Evolutionary conservation across 2,113 vertebrate genomes (phyloP).

Genomic region (Gymnobelideus leadbeateri): DNA sequence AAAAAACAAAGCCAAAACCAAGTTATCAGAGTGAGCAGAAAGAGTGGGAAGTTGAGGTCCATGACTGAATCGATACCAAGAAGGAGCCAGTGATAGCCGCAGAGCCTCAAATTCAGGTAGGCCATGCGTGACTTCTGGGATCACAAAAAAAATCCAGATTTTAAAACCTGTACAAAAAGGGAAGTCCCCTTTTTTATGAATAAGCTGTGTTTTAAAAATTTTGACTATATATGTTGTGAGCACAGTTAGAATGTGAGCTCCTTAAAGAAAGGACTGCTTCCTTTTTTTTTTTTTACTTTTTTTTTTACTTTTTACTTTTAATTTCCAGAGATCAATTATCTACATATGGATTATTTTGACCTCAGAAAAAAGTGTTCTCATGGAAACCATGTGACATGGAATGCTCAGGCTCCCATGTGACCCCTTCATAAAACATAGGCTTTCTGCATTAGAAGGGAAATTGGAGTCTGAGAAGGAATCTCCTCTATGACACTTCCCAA

Average conservation of each 20-base stretch:
- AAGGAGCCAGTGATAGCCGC: neutral
- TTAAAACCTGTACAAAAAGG: neutral
- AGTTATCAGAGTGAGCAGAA: neutral
- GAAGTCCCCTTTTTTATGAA: neutral
- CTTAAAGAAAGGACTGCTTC: neutral
- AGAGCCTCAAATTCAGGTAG: neutral
- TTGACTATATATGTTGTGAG: neutral
- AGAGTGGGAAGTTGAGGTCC: neutral
- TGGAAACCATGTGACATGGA: neutral
- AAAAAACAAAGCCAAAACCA: neutral
- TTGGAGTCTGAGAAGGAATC: neutral
- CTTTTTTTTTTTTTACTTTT: no score
- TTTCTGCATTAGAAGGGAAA: neutral
- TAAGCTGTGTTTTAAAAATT: neutral
- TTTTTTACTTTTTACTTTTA: neutral
- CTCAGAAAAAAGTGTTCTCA: neutral
- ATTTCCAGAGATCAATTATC: neutral
- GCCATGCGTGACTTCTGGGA: neutral
- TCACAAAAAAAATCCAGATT: neutral
- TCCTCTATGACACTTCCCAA: neutral
- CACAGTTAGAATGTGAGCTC: neutral
- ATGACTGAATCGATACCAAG: neutral
- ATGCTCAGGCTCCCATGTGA: neutral
- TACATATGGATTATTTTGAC: neutral
- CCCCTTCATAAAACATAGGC: neutral